Evolutionary conservation across 1,140 invertebrate genomes (phyloP).

Genomic region (Ceratoteleas bidentatus): DNA sequence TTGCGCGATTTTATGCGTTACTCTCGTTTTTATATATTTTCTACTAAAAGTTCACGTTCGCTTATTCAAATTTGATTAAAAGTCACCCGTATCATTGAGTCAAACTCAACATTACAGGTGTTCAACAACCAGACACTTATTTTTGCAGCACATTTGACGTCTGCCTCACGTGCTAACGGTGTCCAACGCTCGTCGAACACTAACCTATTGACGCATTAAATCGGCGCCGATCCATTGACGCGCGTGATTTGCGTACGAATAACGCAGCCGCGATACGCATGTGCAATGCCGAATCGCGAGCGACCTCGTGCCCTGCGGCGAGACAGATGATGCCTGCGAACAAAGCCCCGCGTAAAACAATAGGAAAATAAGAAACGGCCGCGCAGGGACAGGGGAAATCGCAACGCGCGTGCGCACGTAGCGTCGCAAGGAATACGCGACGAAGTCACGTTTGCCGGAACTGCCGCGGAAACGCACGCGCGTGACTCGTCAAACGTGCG

Average conservation of each 20-base stretch:
- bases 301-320: constrained; percentile 49
- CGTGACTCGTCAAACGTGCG: constrained; percentile 73
- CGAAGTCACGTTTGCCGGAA: constrained; percentile 75
- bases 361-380: constrained; percentile 10
- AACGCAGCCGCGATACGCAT: constrained; percentile 65
- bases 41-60: no score
- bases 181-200: constrained; percentile 47
- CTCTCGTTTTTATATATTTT: no score
- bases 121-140: no score
- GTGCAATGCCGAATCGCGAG: constrained; percentile 68
- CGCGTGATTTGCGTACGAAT: constrained; percentile 69
- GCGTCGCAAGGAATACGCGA: constrained; percentile 56
- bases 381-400: constrained; percentile 17
- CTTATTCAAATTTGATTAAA: no score
- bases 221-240: constrained; percentile 58
- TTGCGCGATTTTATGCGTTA: no score
- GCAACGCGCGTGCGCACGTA: constrained; percentile 46
- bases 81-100: no score
- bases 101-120: no score
- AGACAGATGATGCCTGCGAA: constrained; percentile 26
- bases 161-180: constrained; percentile 12
- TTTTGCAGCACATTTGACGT: no score
- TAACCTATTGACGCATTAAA: constrained; percentile 74
- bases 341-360: constrained; percentile 37
- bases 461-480: constrained; percentile 74